Conservation (phyloP, 2,113 vertebrate species). For the Erythrocebus patas region DNA sequence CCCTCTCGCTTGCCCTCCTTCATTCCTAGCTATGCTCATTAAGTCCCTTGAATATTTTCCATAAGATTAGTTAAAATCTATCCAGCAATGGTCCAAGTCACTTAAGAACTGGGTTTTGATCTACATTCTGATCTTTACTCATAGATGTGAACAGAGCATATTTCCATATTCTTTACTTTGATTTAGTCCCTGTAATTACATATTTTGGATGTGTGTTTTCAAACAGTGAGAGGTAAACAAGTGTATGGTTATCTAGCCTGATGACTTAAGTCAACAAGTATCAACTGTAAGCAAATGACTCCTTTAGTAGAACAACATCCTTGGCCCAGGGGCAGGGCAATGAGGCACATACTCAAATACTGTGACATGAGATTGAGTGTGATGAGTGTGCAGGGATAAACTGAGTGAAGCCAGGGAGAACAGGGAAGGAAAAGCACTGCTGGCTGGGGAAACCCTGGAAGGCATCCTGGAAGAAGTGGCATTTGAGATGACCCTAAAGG, state of each 20-base stretch:
- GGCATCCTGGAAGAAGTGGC: not conserved
- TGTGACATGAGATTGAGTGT: rapidly evolving
- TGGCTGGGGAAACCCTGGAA: not conserved
- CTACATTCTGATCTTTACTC: not conserved
- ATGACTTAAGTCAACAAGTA: not conserved
- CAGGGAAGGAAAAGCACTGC: not conserved
- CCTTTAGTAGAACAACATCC: not conserved
- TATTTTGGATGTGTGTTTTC: not conserved
- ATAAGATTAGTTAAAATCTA: constrained; percentile 48
- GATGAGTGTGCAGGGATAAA: not conserved
- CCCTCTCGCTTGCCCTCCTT: not conserved
- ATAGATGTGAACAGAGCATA: not conserved
- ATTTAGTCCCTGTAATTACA: not conserved
- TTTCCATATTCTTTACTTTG: not conserved
- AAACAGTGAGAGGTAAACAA: not conserved
- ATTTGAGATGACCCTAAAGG: not conserved
- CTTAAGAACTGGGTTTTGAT: constrained; percentile 18
- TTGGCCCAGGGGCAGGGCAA: too few species aligned
- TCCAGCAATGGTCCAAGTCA: not conserved
- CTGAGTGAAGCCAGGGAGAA: not conserved
- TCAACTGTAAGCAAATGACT: not conserved
- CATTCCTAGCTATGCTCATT: not conserved
- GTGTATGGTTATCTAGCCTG: not conserved
- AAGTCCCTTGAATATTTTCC: constrained; percentile 48
- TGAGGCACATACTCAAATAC: not conserved